Evolutionary conservation across 2,113 vertebrate species (phyloP).

Genomic region (Tragelaphus buxtoni): DNA sequence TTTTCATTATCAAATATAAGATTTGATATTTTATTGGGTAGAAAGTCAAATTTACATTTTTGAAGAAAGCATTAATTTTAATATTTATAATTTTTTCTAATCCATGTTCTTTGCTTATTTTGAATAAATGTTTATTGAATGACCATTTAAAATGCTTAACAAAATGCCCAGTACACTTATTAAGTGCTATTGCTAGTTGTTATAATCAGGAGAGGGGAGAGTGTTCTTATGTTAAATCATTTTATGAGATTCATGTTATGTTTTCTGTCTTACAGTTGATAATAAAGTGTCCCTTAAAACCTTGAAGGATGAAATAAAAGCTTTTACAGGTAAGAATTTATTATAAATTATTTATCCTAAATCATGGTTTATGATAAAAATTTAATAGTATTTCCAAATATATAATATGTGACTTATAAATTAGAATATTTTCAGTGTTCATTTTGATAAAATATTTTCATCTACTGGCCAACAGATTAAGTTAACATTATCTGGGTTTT

Average conservation of each 20-base stretch:
- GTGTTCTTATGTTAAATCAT: neutral
- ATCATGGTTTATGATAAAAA: neutral
- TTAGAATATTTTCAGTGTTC: neutral
- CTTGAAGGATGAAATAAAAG: slow-evolving; percentile 33
- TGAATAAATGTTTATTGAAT: neutral
- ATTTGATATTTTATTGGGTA: neutral
- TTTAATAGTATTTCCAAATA: neutral
- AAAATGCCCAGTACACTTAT: neutral
- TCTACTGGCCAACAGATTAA: neutral
- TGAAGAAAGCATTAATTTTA: neutral
- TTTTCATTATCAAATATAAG: neutral
- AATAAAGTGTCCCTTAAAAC: slow-evolving; percentile 32
- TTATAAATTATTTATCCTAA: neutral
- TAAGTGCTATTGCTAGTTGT: neutral
- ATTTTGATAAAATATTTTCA: slow-evolving; percentile 15
- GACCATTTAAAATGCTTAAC: neutral
- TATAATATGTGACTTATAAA: neutral
- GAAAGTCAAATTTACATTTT: neutral
- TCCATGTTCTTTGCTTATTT: neutral
- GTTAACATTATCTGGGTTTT: neutral
- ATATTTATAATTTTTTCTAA: neutral
- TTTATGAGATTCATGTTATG: neutral
- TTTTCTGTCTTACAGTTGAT: slow-evolving; percentile 15
- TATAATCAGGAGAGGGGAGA: neutral
- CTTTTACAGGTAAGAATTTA: slow-evolving; percentile 45